Evolutionary conservation across 2,797 vertebrate species (phyloP).

Genomic region (Hyperoplus lanceolatus): DNA sequence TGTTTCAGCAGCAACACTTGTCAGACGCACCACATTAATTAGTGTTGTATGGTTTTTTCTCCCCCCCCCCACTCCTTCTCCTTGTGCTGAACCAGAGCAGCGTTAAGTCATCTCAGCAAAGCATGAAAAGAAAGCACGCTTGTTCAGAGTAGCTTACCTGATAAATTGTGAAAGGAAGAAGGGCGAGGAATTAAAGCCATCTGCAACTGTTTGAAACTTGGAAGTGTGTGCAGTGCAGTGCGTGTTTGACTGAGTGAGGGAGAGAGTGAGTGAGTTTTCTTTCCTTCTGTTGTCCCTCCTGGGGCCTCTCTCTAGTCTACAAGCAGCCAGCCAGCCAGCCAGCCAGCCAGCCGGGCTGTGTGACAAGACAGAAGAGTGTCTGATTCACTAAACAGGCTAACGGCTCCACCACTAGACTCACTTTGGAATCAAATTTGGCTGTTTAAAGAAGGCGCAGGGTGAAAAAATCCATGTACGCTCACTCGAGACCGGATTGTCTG

Average conservation of each 20-base stretch:
- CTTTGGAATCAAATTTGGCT: conserved; percentile 71
- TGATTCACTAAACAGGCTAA: conserved; percentile 79
- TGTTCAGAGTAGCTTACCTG: conserved; percentile 70
- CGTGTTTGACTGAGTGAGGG: conserved; percentile 34
- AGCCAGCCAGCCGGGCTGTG: conserved; percentile 68
- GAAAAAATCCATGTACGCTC: conserved; percentile 39
- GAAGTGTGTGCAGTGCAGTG: conserved; percentile 47
- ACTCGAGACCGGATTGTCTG: conserved; percentile 32
- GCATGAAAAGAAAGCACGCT: conserved; percentile 59
- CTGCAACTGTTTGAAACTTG: conserved; percentile 81
- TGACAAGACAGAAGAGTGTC: conserved; percentile 81
- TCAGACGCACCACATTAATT: conserved; percentile 75
- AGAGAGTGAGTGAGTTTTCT: conserved; percentile 72
- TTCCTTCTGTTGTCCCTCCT: conserved; percentile 82
- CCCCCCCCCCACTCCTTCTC: not conserved
- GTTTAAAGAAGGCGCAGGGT: conserved; percentile 32
- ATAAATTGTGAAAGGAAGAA: conserved; percentile 77
- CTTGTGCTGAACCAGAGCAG: conserved; percentile 55
- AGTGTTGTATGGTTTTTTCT: conserved; percentile 56
- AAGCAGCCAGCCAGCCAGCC: conserved; percentile 52
- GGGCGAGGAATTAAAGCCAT: conserved; percentile 78
- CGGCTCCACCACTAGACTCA: conserved; percentile 63
- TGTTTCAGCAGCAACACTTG: conserved; percentile 80
- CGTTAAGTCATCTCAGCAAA: conserved; percentile 68
- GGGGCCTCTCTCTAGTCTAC: conserved; percentile 76